Evolutionary conservation across 2,797 vertebrate genomes (phyloP), one percentile per base, ranked within the genome.

Genomic region (Syngnathus rostellatus): DNA sequence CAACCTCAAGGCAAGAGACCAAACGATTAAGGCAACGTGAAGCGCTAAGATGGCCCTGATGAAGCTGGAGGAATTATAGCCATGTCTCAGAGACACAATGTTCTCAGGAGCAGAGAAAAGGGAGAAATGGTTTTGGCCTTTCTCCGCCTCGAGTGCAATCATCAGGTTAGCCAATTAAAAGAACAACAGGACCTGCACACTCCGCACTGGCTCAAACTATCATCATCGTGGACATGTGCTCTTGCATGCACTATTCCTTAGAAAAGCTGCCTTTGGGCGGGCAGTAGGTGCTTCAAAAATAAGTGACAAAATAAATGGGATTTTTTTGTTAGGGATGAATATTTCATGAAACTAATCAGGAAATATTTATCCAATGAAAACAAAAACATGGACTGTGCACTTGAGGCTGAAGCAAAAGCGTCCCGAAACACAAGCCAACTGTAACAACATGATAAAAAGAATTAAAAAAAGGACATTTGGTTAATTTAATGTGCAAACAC

Each of bases 111-210:
- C 68, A 51, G 65, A 37, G 54, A 58, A 43, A 65, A 68, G 45
- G 65, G 68, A 59, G n/a, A 68, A 68, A 64, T 65, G 53, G 75
- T 66, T 80, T 40, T 76, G 68, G 73, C 73, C 69, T 79, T 69
- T 78, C 68, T 9, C 12, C 48, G 43, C 62, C 65, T 71, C 58
- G 66, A 74, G 67, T n/a, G 70, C 70, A 78, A 63, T 75, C 75
- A 76, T 81, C 75, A 78, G 75, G 77, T 83, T 81, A 85, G 68
- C 72, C 74, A 81, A 86, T 86, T 88, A 88, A 68, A 40, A 57
- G 54, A 71, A 74, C 64, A 82, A 77, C 64, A 66, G 62, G 58
- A 73, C 73, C 70, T 37, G 37, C 69, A 40, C 65, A 60, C 66
- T 57, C 21, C 31, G 69, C 65, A 68, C 76, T 58, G 72, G 76